Evolutionary conservation across 2,888 invertebrate species (phyloP).

Genomic region (Ommatoiulus sabulosus): DNA sequence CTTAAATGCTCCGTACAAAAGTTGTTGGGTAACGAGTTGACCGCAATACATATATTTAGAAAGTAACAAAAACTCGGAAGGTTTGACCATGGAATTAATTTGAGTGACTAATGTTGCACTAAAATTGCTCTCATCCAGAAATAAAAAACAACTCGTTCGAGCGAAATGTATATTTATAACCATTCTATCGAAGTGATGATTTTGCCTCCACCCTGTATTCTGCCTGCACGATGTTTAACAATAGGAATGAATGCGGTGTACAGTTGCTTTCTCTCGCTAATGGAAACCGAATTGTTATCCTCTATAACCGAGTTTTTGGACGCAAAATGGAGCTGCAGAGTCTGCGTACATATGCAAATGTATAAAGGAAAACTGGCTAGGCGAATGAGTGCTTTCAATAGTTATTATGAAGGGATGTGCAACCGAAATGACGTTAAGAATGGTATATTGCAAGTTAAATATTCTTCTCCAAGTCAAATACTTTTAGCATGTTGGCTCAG

Average conservation of each 20-base stretch:
- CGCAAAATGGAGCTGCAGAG: background rate
- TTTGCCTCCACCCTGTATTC: too few relatives aligned
- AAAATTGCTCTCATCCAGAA: background rate
- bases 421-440: background rate
- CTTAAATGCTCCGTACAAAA: too few relatives aligned
- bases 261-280: background rate
- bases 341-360: constrained; percentile 5
- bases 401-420: background rate
- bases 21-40: too few relatives aligned
- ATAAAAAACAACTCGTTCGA: too few relatives aligned
- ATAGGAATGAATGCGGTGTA: background rate
- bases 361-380: background rate
- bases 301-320: background rate
- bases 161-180: background rate
- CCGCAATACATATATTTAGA: too few relatives aligned
- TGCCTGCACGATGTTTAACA: background rate
- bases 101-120: background rate
- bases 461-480: constrained; percentile 4
- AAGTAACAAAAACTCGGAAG: too few relatives aligned
- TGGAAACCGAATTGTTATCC: background rate
- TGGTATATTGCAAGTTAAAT: background rate
- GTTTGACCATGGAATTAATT: too few relatives aligned
- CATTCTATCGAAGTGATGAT: background rate
- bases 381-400: background rate
- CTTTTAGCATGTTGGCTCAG: constrained; percentile 24